Evolutionary conservation across 2,888 invertebrate genomes (phyloP).

Genomic region (Petrophora chlorosata): DNA sequence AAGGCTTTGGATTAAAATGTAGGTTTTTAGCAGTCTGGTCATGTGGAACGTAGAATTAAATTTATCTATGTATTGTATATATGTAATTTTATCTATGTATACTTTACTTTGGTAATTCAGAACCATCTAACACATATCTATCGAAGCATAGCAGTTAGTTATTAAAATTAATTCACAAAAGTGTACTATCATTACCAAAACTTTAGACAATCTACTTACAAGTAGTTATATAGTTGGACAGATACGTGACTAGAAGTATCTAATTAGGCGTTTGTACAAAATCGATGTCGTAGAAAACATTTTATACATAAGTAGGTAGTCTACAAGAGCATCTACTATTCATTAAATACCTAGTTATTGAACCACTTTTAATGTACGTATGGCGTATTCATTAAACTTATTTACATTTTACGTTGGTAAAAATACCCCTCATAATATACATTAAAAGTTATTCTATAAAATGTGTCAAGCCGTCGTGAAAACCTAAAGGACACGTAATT

Average conservation of each 20-base stretch:
- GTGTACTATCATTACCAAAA: constrained; percentile 22
- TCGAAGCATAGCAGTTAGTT: constrained; percentile 46
- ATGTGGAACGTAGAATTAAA: no score
- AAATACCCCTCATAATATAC: no score
- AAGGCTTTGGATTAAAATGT: no score
- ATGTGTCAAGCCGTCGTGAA: neutral
- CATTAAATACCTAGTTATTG: neutral
- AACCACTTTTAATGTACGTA: neutral
- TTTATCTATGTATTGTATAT: no score
- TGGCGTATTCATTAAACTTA: neutral
- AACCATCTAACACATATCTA: constrained; percentile 38
- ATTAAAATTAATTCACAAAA: constrained; percentile 32
- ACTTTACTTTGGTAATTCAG: neutral
- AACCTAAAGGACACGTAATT: no score
- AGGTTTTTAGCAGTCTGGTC: no score
- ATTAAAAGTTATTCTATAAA: neutral
- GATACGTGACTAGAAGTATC: constrained; percentile 38
- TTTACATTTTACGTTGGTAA: neutral
- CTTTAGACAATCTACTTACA: constrained; percentile 34
- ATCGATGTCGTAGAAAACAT: constrained; percentile 52
- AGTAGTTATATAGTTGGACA: constrained; percentile 46
- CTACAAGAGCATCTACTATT: constrained; percentile 21
- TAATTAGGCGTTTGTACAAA: constrained; percentile 51
- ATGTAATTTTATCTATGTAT: no score
- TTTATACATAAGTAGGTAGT: constrained; percentile 34